Evolutionary conservation across 2,888 invertebrate genomes (phyloP).

Genomic region (Drosophila differens): DNA sequence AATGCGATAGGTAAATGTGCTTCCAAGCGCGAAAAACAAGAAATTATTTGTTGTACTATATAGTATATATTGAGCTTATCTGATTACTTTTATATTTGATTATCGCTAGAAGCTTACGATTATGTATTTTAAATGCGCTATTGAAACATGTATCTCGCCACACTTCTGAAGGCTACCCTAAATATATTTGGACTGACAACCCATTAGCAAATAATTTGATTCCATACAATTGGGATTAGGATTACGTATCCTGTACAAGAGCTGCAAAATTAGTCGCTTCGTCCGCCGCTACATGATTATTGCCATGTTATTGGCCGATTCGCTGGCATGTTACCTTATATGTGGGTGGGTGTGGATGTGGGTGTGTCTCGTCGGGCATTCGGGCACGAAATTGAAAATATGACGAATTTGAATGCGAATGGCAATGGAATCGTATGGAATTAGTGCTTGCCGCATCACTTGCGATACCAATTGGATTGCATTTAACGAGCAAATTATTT

Average conservation of each 20-base stretch:
- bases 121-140: not conserved
- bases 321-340: conserved; percentile 15
- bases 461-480: conserved; percentile 45
- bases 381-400: conserved; percentile 54
- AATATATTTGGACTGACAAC: not conserved
- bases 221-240: not conserved
- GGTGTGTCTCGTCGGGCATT: not conserved
- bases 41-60: not conserved
- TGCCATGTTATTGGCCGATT: conserved; percentile 27
- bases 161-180: not conserved
- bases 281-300: not conserved
- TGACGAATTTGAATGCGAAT: conserved; percentile 38
- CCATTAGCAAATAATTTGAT: not conserved
- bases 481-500: conserved; percentile 49
- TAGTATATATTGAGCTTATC: not conserved
- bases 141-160: not conserved
- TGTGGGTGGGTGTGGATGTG: not conserved
- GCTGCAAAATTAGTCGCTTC: not conserved
- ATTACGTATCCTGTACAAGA: not conserved
- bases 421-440: conserved; percentile 13
- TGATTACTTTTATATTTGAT: not conserved
- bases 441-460: conserved; percentile 25
- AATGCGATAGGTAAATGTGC: not conserved
- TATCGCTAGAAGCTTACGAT: no score
- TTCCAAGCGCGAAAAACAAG: not conserved